Base-by-base conservation (phyloP, 2,797 vertebrate species). In the Gephyroberyx darwinii region DNA sequence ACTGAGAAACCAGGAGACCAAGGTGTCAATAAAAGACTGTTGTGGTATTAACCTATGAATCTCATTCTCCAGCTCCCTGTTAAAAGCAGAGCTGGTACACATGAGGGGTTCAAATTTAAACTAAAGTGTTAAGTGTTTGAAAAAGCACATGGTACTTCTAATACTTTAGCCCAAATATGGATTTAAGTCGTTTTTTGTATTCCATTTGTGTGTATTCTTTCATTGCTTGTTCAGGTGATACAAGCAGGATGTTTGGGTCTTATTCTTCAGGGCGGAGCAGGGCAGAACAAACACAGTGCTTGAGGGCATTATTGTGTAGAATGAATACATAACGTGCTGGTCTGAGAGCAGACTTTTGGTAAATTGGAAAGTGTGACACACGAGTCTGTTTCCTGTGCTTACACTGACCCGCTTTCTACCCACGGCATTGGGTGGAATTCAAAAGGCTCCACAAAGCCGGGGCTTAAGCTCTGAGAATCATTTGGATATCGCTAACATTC, bases 361-460 rank as follows among this genome's bases (percentile, higher is more conserved):
- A 66, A 84, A 79, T 68, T 84, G 81, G 78, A 87, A 89, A 86
- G 58, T 65, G 54, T 86, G 73, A 86, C 77, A 60, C 55, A n/a
- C 13, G 41, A 56, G 53, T 75, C 31, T 74, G 50, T 80, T 82
- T 84, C 68, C 77, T 87, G 64, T 65, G 19, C 63, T 80, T 47
- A 66, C 52, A 52, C 35, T 82, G 76, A 84, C 72, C 69, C 14
- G 35, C 31, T 78, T 82, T 69, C 19, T 72, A 37, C 19, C 62
- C 31, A 65, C 2, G 0, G 14, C 53, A 81, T 67, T 47, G 30
- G 47, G 65, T 72, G 69, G 64, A 86, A 69, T 78, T 84, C 17
- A 71, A 84, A 82, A 70, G 61, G 74, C 74, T 83, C 62, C 61
- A 52, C 74, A 73, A 77, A 87, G 67, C 39, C 1, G 0, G 61